phyloP scores from a whole-genome alignment of 1,140 invertebrate species.

The Adoxophyes honmai region DNA sequence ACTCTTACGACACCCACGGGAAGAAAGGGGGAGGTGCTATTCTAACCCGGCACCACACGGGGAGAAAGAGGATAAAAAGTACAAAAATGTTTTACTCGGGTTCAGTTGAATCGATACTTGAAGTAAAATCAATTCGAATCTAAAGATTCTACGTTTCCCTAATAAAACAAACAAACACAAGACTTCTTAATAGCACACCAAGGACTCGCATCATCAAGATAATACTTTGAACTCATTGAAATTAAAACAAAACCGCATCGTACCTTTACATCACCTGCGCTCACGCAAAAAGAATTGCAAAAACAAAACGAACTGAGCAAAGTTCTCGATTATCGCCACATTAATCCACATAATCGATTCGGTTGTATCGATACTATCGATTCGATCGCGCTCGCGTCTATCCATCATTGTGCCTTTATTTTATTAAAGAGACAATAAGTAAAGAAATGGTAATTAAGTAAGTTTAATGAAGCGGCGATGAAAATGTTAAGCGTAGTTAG shows the following conservation, averaged over 20 bases:
- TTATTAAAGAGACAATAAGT: slow-evolving; percentile 7
- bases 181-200: background rate
- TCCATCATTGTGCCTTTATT: slow-evolving; percentile 33
- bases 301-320: slow-evolving; percentile 24
- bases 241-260: slow-evolving; percentile 13
- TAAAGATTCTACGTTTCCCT: no score
- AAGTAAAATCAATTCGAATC: no score
- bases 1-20: no score
- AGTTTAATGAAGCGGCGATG: background rate
- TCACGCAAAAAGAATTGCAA: background rate
- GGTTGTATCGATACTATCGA: slow-evolving; percentile 3
- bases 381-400: slow-evolving; percentile 19
- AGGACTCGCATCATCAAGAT: slow-evolving; percentile 2
- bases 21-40: no score
- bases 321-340: slow-evolving; percentile 42
- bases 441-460: slow-evolving; percentile 6
- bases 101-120: no score
- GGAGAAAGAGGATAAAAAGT: no score
- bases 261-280: slow-evolving; percentile 2
- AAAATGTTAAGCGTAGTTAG: no score
- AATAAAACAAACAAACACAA: slow-evolving; percentile 1
- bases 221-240: slow-evolving; percentile 14
- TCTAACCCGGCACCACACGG: no score
- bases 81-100: no score
- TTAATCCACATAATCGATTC: slow-evolving; percentile 41